These are phyloP conservation scores for rabbit (Oryctolagus cuniculus) DNA, from an alignment of 2,113 vertebrate species.

Conservation along the genomic window mOryCun1.1 NC_091434.1:167282001-167282500, in stretches of 20 bases:
- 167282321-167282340: background rate
- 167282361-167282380: conserved; percentile 50
- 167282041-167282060: conserved; percentile 21
- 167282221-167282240: conserved; percentile 70
- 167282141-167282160: conserved; percentile 46
- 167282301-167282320: background rate
- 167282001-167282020: conserved; percentile 51
- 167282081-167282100: background rate
- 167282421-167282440: conserved; percentile 46
- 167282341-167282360: conserved; percentile 11
- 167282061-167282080: background rate
- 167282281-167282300: background rate
- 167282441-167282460: conserved; percentile 28
- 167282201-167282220: conserved; percentile 74
- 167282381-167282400: background rate
- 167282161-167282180: conserved; percentile 72
- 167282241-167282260: conserved; percentile 31
- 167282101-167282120: conserved; percentile 26
- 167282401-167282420: conserved; percentile 38
- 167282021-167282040: conserved; percentile 52
- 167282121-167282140: conserved; percentile 15
- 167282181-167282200: conserved; percentile 66
- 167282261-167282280: background rate
- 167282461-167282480: background rate
- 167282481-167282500: background rate